Evolutionary conservation across 1,140 invertebrate genomes (phyloP).

Genomic region (Monochamus saltuarius): DNA sequence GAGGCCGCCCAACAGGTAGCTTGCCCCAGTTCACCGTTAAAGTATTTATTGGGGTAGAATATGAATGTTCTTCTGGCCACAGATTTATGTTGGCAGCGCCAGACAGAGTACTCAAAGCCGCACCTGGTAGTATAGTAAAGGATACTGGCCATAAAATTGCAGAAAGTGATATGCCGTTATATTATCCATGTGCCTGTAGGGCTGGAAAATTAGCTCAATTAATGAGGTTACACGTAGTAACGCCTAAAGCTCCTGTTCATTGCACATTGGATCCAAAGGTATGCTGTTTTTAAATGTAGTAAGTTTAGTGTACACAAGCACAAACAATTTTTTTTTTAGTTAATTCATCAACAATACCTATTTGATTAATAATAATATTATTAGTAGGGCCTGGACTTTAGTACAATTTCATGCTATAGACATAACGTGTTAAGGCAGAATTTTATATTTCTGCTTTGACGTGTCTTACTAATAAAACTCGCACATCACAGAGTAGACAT

Average conservation of each 20-base stretch:
- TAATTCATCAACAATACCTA: no score
- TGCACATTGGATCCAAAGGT: conserved; percentile 84
- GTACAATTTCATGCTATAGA: background rate
- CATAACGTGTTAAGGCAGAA: no score
- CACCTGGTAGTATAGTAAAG: conserved; percentile 73
- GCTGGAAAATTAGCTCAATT: conserved; percentile 78
- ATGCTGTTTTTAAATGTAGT: conserved; percentile 10
- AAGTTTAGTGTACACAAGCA: background rate
- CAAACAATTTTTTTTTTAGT: no score
- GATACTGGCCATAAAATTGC: conserved; percentile 84
- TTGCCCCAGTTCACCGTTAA: conserved; percentile 74
- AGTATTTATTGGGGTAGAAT: conserved; percentile 95
- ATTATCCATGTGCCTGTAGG: conserved; percentile 86
- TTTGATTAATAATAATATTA: no score
- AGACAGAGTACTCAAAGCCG: conserved; percentile 80
- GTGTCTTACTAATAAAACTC: no score
- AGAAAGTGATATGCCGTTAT: conserved; percentile 86
- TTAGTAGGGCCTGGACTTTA: background rate
- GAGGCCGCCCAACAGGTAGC: conserved; percentile 47
- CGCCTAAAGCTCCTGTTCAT: conserved; percentile 86
- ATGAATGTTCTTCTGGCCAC: conserved; percentile 94
- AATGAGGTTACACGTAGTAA: conserved; percentile 91
- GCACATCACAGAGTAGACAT: no score
- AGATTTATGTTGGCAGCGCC: conserved; percentile 84
- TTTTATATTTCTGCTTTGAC: no score